Conservation (phyloP, 2,888 invertebrate species). For the Chrysina gloriosa region DNA sequence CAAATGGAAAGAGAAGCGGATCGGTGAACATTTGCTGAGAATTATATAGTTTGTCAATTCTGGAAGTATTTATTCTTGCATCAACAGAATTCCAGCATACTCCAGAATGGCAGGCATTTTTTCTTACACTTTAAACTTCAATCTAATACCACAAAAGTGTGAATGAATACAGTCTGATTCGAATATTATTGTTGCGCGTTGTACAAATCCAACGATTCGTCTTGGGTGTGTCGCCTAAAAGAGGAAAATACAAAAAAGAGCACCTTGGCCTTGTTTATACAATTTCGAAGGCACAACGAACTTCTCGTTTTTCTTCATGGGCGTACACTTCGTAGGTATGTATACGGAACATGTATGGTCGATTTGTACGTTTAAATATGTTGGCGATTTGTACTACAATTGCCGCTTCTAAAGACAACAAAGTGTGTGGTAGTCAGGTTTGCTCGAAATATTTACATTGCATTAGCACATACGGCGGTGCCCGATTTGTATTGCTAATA, state of each 20-base stretch:
- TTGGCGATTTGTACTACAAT: slow-evolving; percentile 4
- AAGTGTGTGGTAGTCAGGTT: not conserved
- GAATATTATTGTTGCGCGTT: no score
- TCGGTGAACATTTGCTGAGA: no score
- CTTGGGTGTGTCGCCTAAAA: slow-evolving; percentile 14
- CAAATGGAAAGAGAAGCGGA: no score
- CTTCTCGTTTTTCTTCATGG: slow-evolving; percentile 16
- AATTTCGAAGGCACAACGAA: slow-evolving; percentile 21
- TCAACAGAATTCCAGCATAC: no score
- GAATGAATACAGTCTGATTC: no score
- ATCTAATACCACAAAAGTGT: no score
- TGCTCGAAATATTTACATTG: slow-evolving; percentile 18
- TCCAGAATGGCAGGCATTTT: no score
- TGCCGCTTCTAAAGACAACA: not conserved
- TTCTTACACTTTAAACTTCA: no score
- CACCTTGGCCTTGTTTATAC: slow-evolving; percentile 30
- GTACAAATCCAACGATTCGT: no score
- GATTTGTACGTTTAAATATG: slow-evolving; percentile 20
- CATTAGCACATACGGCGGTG: slow-evolving; percentile 11
- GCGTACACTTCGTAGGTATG: not conserved
- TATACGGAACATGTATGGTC: slow-evolving; percentile 2
- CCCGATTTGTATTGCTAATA: slow-evolving; percentile 27
- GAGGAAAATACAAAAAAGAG: slow-evolving; percentile 3
- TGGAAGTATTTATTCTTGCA: no score
- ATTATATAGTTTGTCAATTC: no score